Conservation (phyloP, 2,113 vertebrate species). For the Tetraodon nigroviridis region DNA sequence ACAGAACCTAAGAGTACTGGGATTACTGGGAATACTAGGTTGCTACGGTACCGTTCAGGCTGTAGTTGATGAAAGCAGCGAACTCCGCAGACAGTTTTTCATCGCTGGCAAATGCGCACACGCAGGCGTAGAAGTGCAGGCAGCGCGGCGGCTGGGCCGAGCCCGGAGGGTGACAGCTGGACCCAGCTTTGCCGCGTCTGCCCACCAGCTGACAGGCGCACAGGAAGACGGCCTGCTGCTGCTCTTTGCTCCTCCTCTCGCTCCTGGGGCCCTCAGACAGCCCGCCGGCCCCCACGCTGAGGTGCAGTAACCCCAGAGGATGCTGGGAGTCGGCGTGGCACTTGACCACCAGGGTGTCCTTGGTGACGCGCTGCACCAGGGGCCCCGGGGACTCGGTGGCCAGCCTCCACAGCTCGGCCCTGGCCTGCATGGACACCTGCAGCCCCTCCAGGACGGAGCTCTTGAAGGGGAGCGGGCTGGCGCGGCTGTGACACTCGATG, state of each 20-base stretch:
- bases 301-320: conserved; percentile 84
- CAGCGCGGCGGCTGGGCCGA: conserved; percentile 61
- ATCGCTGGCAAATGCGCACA: conserved; percentile 88
- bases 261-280: conserved; percentile 33
- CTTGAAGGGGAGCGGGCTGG: conserved; percentile 83
- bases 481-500: conserved; percentile 74
- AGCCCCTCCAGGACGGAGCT: conserved; percentile 79
- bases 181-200: conserved; percentile 14
- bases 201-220: conserved; percentile 57
- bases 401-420: conserved; percentile 85
- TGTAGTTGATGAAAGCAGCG: conserved; percentile 77
- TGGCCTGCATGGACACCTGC: conserved; percentile 70
- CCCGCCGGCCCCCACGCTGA: conserved; percentile 65
- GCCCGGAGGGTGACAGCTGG: background rate
- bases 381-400: conserved; percentile 84
- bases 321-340: conserved; percentile 78
- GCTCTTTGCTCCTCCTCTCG: conserved; percentile 25
- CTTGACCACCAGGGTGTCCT: conserved; percentile 82
- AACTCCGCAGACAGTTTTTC: conserved; percentile 86
- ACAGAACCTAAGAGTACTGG: background rate
- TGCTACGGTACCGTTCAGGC: conserved; percentile 66
- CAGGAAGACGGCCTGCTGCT: conserved; percentile 35
- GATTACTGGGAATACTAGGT: no score
- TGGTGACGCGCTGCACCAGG: conserved; percentile 82
- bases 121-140: conserved; percentile 90